Conservation (phyloP, 2,888 invertebrate genomes). For the Rhaphigaster nebulosa region DNA sequence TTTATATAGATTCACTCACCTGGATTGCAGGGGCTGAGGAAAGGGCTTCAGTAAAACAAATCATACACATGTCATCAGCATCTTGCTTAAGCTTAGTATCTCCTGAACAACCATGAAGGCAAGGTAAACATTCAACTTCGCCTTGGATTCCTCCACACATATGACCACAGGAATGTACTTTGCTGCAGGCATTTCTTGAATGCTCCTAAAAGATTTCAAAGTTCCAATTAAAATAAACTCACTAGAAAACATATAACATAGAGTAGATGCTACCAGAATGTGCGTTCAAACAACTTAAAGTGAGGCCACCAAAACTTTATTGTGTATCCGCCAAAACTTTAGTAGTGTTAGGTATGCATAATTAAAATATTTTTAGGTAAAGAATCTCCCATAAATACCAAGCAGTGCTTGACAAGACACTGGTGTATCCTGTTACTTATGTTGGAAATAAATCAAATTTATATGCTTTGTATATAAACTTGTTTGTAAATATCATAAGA, state of each 20-base stretch:
- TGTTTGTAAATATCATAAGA: no score
- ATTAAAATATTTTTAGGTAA: no score
- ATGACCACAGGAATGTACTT: conserved; percentile 89
- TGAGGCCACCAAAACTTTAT: not conserved
- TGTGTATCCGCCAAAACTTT: not conserved
- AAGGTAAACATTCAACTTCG: conserved; percentile 89
- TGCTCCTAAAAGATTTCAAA: conserved; percentile 74
- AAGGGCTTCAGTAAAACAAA: conserved; percentile 97
- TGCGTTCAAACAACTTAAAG: not conserved
- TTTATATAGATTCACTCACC: conserved; percentile 70
- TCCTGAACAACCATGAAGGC: conserved; percentile 83
- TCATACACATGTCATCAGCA: conserved; percentile 99
- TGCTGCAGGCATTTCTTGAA: conserved; percentile 85
- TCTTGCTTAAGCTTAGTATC: conserved; percentile 84
- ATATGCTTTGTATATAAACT: no score
- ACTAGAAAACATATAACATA: not conserved
- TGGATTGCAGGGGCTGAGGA: conserved; percentile 95
- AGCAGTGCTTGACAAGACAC: not conserved
- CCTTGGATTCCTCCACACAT: conserved; percentile 93
- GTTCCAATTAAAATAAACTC: not conserved
- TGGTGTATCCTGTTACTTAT: no score
- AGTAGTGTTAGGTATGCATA: not conserved
- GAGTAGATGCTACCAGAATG: not conserved
- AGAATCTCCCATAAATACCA: no score
- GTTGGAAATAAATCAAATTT: no score